Conservation (phyloP, 2,888 invertebrate genomes). For the Ferrisia virgata region DNA sequence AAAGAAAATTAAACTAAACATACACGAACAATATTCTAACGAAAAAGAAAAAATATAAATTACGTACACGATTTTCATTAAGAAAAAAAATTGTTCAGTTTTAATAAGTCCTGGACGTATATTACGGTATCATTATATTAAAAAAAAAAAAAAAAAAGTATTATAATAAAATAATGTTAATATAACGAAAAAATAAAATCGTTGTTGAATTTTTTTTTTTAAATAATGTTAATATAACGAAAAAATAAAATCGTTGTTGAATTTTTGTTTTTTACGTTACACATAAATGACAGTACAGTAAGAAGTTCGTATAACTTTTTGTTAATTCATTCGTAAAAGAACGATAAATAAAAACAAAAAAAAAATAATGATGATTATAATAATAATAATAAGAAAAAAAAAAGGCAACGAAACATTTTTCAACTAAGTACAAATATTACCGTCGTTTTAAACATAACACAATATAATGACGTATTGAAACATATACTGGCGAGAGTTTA, state of each 20-base stretch:
- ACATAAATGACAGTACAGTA: not conserved
- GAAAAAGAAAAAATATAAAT: not conserved
- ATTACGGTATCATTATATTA: not conserved
- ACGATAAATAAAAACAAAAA: not conserved
- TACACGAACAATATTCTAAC: constrained; percentile 2
- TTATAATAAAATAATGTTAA: not conserved
- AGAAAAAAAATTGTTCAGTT: not conserved
- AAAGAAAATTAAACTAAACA: not conserved
- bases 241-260: not conserved
- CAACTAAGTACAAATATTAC: not conserved
- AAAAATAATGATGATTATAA: too few relatives aligned
- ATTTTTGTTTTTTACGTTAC: not conserved
- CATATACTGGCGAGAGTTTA: not conserved
- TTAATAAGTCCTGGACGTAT: not conserved
- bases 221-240: not conserved
- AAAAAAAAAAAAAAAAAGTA: not conserved
- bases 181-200: not conserved
- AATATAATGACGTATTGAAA: not conserved
- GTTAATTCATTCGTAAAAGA: not conserved
- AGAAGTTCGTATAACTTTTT: not conserved
- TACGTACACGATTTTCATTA: not conserved
- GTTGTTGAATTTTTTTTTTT: not conserved
- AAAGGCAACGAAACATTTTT: not conserved
- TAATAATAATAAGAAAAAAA: too few relatives aligned
- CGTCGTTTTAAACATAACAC: not conserved